These are phyloP conservation scores for Palythoa caribaeorum DNA, from an alignment of 92 coral and sea anemone species.

Conservation along the genomic window DNA sequence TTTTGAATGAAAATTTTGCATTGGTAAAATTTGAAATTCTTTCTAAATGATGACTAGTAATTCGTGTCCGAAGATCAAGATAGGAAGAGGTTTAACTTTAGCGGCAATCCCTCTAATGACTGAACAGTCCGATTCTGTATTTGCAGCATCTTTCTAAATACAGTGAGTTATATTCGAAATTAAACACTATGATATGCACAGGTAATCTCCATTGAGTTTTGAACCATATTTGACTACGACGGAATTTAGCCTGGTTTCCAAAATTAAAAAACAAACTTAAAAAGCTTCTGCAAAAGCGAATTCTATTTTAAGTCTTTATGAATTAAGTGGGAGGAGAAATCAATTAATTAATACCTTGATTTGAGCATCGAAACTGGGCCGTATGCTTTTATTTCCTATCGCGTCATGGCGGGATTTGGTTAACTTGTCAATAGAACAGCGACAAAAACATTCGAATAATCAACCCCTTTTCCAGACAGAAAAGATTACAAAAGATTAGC, in stretches of 20 bases:
- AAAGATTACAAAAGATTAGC: slow-evolving; percentile 27
- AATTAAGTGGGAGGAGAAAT: slow-evolving; percentile 5
- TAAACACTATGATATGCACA: neutral
- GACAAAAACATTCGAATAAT: slow-evolving; percentile 1
- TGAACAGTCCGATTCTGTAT: no score
- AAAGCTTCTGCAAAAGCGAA: neutral
- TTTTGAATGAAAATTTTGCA: no score
- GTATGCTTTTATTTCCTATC: neutral
- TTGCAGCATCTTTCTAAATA: no score
- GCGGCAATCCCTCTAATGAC: no score
- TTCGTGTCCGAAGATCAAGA: no score
- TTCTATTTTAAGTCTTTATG: neutral
- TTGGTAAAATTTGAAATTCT: no score
- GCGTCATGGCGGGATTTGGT: slow-evolving; percentile 17
- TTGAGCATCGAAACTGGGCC: neutral
- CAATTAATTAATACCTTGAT: neutral
- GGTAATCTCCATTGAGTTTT: neutral
- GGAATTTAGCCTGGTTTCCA: neutral
- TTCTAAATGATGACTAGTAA: no score
- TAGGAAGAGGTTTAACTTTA: no score
- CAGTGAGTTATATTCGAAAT: no score
- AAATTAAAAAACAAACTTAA: neutral
- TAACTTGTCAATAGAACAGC: neutral
- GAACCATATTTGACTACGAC: neutral
- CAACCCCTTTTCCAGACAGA: slow-evolving; percentile 20